A percentile compares a stretch with the other conserved stretches of the same genome.
These are phyloP conservation scores for Poecilia gillii DNA, from an alignment of 2,797 vertebrate genomes.

Conservation along the genomic window DNA sequence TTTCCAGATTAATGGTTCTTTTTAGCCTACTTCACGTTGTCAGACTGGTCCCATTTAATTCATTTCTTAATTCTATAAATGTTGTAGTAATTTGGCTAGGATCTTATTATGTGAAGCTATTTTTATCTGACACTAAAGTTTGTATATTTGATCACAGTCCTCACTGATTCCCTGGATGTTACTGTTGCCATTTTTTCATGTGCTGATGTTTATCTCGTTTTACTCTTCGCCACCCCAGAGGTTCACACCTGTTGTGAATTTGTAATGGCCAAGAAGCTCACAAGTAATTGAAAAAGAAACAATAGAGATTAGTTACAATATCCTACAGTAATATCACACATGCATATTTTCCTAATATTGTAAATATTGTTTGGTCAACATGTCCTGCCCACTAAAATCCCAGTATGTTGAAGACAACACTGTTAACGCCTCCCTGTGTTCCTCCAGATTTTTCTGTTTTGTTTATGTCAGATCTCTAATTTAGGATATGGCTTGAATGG, in stretches of 20 bases:
- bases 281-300: not conserved
- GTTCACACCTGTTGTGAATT: not conserved
- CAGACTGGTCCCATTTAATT: not conserved
- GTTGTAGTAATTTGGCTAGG: not conserved
- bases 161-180: not conserved
- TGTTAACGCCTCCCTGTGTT: not conserved
- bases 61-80: not conserved
- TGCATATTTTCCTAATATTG: not conserved
- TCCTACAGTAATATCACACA: not conserved
- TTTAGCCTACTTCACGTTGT: not conserved
- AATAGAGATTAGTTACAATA: not conserved
- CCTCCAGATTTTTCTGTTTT: not conserved
- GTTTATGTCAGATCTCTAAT: constrained; percentile 17
- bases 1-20: not conserved
- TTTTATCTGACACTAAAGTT: not conserved
- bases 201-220: not conserved
- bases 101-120: not conserved
- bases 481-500: constrained; percentile 11
- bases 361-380: not conserved
- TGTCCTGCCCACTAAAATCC: not conserved
- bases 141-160: not conserved
- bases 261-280: not conserved
- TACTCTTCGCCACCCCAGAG: not conserved
- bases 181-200: not conserved
- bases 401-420: not conserved